Conservation (phyloP, 2,113 vertebrate species). For the Mustela nigripes region DNA sequence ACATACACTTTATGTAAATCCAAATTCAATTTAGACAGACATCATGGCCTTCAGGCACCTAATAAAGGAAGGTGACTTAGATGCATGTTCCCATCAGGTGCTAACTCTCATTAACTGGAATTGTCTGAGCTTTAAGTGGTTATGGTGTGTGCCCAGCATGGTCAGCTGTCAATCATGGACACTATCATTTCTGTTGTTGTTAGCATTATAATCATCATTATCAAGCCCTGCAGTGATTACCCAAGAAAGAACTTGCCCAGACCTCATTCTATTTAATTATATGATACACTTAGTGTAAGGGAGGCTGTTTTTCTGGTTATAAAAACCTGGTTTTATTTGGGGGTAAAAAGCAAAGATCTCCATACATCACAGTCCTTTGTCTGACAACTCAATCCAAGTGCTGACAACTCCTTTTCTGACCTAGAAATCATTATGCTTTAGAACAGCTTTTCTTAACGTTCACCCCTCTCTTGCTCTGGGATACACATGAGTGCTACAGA, state of each 20-base stretch:
- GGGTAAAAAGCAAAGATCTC: not conserved
- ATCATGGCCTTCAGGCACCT: not conserved
- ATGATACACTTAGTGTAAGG: not conserved
- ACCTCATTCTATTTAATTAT: not conserved
- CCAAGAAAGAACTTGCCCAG: not conserved
- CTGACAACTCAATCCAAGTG: not conserved
- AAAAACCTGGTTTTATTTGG: not conserved
- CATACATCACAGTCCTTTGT: not conserved
- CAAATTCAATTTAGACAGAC: conserved; percentile 16
- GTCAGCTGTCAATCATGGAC: not conserved
- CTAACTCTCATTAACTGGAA: not conserved
- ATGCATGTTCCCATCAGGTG: not conserved
- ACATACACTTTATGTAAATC: not conserved
- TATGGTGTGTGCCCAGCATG: not conserved
- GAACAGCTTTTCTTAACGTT: not conserved
- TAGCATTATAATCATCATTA: not conserved
- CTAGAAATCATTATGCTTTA: conserved; percentile 7
- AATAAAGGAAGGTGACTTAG: not conserved
- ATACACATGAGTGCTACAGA: not conserved
- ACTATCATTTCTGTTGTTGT: not conserved
- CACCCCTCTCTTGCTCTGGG: not conserved
- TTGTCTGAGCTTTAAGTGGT: not conserved
- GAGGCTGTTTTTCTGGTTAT: not conserved
- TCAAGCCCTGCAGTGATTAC: not conserved
- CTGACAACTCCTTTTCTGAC: not conserved